phyloP scores from a whole-genome alignment of 2,113 vertebrate species.

The Anser brachyrhynchus region DNA sequence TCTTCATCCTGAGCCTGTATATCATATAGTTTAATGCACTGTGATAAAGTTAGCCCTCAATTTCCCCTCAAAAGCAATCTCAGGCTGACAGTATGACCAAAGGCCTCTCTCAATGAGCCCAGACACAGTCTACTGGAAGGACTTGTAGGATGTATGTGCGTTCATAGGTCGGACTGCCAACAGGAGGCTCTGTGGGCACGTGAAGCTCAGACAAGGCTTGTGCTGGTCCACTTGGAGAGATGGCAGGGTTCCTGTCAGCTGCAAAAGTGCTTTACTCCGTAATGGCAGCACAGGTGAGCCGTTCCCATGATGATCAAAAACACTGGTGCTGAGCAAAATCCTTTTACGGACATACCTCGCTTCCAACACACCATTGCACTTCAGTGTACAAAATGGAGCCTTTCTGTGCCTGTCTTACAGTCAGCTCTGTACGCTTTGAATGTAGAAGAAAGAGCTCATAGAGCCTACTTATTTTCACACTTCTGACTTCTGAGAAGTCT shows the following conservation, averaged over 20 bases:
- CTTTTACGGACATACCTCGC: not conserved
- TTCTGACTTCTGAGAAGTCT: not conserved
- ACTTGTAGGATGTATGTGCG: fast-evolving
- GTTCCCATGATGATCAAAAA: fast-evolving
- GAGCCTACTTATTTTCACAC: not conserved
- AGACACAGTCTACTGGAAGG: not conserved
- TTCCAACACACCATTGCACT: fast-evolving
- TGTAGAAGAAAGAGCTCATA: not conserved
- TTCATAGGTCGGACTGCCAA: not conserved
- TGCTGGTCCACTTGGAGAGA: not conserved
- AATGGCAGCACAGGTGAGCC: not conserved
- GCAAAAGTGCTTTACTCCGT: not conserved
- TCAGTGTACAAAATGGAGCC: not conserved
- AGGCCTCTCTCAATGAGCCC: not conserved
- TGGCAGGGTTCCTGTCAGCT: fast-evolving
- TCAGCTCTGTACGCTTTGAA: not conserved
- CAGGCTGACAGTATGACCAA: not conserved
- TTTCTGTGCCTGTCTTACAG: not conserved
- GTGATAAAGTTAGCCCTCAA: not conserved
- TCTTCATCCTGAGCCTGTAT: not conserved
- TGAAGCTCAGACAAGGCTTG: not conserved
- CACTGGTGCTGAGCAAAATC: not conserved
- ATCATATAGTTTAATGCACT: not conserved
- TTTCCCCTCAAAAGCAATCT: not conserved
- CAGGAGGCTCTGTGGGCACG: not conserved